phyloP scores from a whole-genome alignment of 2,797 vertebrate genomes.

The Gymnodraco acuticeps region DNA sequence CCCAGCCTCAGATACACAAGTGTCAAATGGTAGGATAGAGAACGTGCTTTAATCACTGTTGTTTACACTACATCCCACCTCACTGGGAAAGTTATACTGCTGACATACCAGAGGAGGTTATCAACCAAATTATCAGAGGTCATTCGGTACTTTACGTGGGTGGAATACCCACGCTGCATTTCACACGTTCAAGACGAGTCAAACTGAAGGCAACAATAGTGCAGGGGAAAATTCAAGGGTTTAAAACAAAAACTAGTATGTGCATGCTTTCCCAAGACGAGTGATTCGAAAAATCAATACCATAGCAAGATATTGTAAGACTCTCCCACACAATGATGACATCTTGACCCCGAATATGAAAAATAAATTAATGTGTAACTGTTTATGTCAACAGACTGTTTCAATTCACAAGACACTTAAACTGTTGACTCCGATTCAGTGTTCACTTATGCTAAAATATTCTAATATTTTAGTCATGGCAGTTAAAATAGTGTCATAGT shows the following conservation, averaged over 20 bases:
- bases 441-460: background rate
- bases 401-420: constrained; percentile 1
- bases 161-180: constrained; percentile 49
- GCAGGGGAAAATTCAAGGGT: background rate
- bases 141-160: constrained; percentile 63
- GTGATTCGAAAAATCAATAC: constrained; percentile 36
- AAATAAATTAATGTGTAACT: background rate
- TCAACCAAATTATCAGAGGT: constrained; percentile 74
- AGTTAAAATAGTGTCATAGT: background rate
- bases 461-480: background rate
- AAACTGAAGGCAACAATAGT: constrained; percentile 15
- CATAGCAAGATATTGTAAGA: background rate
- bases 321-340: constrained; percentile 17
- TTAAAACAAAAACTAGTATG: background rate
- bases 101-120: constrained; percentile 72
- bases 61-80: constrained; percentile 68
- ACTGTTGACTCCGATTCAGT: background rate
- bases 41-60: constrained; percentile 74
- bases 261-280: constrained; percentile 13
- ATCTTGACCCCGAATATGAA: constrained; percentile 17
- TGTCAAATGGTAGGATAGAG: constrained; percentile 75
- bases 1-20: constrained; percentile 64
- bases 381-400: background rate
- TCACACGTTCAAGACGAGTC: constrained; percentile 17
- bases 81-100: constrained; percentile 64